A percentile compares a stretch with the other conserved stretches of the same genome.
Conservation (phyloP, 2,797 vertebrate species). For the Holocentrus rufus region DNA sequence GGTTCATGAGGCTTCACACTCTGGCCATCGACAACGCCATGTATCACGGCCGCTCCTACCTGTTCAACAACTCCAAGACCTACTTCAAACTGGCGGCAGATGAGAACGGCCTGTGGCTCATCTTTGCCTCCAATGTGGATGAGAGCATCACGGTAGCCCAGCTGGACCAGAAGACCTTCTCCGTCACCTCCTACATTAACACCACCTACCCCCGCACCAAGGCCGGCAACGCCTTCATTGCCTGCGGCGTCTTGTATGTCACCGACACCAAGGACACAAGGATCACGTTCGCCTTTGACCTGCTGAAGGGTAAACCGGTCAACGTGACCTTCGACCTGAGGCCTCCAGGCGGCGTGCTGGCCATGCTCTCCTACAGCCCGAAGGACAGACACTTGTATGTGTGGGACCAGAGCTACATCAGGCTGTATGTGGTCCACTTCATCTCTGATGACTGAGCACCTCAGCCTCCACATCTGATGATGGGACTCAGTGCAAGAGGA, state of each 20-base stretch:
- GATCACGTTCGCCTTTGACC: conserved; percentile 91
- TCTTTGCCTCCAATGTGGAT: conserved; percentile 89
- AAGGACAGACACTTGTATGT: conserved; percentile 88
- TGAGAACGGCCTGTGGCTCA: conserved; percentile 94
- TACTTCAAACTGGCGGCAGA: conserved; percentile 94
- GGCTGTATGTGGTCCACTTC: conserved; percentile 87
- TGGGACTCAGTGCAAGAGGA: no score
- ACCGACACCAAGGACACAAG: conserved; percentile 90
- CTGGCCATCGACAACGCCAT: conserved; percentile 87
- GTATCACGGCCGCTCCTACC: conserved; percentile 89
- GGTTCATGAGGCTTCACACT: conserved; percentile 74
- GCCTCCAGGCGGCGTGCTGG: conserved; percentile 85
- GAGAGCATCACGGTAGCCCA: conserved; percentile 89
- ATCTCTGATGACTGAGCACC: conserved; percentile 76
- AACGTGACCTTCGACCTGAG: conserved; percentile 88
- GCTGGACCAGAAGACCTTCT: conserved; percentile 88
- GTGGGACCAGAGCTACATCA: conserved; percentile 90
- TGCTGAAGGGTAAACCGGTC: conserved; percentile 86
- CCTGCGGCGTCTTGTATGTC: conserved; percentile 91
- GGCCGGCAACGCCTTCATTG: conserved; percentile 93
- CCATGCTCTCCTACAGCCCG: conserved; percentile 94
- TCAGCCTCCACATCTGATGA: background rate
- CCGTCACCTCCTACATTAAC: conserved; percentile 84
- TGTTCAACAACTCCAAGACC: conserved; percentile 94
- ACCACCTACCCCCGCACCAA: conserved; percentile 93